Evolutionary conservation across 2,797 vertebrate genomes (phyloP).

Genomic region (Sciaenops ocellatus): DNA sequence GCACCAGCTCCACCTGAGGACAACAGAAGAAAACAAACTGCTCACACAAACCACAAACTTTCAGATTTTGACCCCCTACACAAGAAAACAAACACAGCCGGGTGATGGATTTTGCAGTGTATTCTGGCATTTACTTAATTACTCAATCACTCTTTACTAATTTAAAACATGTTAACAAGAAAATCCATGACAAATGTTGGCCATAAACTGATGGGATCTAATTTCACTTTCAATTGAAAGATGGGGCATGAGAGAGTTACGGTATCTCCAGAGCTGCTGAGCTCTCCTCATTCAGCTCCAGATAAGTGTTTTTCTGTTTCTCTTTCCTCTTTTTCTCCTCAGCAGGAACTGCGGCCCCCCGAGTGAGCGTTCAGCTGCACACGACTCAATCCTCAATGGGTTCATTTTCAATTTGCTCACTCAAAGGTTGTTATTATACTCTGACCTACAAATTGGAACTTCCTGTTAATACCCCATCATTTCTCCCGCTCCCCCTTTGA

Average conservation of each 20-base stretch:
- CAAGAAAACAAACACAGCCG: neutral
- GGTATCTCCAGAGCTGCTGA: constrained; percentile 54
- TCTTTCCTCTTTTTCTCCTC: constrained; percentile 71
- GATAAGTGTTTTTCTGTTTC: constrained; percentile 76
- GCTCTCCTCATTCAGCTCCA: constrained; percentile 68
- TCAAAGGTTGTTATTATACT: constrained; percentile 89
- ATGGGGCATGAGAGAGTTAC: constrained; percentile 32
- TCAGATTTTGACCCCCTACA: neutral
- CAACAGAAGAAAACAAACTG: constrained; percentile 23
- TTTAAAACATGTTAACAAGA: neutral
- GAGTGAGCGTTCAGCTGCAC: constrained; percentile 79
- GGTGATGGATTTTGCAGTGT: neutral
- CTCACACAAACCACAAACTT: constrained; percentile 8
- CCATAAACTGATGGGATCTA: constrained; percentile 8
- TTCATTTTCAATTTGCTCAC: constrained; percentile 89
- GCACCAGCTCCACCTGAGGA: constrained; percentile 92
- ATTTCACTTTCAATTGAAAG: neutral
- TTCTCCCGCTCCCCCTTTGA: constrained; percentile 79
- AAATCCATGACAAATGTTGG: neutral
- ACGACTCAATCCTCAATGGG: constrained; percentile 82
- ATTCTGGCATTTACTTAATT: too few species aligned
- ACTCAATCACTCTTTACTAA: neutral
- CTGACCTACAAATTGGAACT: constrained; percentile 90
- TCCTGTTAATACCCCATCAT: constrained; percentile 86
- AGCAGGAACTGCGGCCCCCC: constrained; percentile 74